These are phyloP conservation scores for Oncorhynchus keta DNA, from an alignment of 2,113 vertebrate genomes.

Conservation along the genomic window DNA sequence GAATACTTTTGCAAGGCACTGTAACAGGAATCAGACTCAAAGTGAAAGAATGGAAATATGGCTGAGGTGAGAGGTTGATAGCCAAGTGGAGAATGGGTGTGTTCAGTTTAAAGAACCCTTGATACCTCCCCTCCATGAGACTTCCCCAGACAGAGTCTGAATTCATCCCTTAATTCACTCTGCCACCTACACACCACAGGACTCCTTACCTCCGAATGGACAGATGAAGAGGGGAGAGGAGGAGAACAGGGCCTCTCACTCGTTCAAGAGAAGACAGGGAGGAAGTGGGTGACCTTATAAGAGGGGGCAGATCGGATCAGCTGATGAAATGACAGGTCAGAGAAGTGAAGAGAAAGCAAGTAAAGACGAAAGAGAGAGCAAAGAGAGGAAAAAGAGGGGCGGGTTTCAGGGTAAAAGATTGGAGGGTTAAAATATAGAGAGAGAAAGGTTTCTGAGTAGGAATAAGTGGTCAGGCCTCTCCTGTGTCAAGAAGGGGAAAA, in stretches of 20 bases:
- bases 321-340: conserved; percentile 53
- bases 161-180: conserved; percentile 26
- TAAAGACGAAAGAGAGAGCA: conserved; percentile 33
- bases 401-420: no score
- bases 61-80: neutral
- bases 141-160: conserved; percentile 47
- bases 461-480: conserved; percentile 17
- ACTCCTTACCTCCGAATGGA: conserved; percentile 30
- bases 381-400: conserved; percentile 10
- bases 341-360: conserved; percentile 14
- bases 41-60: no score
- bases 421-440: neutral
- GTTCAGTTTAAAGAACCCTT: conserved; percentile 18
- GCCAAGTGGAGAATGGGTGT: neutral
- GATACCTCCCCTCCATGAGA: conserved; percentile 13
- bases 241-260: neutral
- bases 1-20: no score
- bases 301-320: conserved; percentile 57
- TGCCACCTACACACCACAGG: no score
- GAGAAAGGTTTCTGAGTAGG: conserved; percentile 20
- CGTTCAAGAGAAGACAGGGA: no score
- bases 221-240: conserved; percentile 26
- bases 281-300: conserved; percentile 56
- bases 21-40: no score
- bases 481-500: no score